These are phyloP conservation scores for Sebastes glaucus DNA, from an alignment of 2,797 vertebrate species.

Conservation along the genomic window DNA sequence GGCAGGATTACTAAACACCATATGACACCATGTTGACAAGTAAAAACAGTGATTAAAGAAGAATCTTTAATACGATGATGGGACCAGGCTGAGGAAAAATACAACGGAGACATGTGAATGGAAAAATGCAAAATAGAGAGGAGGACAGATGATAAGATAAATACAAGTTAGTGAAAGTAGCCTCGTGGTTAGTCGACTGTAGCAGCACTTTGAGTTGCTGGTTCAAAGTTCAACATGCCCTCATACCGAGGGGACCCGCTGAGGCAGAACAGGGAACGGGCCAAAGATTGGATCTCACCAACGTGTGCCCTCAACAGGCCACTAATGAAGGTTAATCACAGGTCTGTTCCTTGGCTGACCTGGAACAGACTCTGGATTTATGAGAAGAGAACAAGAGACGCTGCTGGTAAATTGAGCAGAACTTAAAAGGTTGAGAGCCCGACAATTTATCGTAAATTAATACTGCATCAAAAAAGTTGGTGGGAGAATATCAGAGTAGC, in stretches of 20 bases:
- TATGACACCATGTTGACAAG: conserved; percentile 48
- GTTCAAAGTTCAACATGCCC: conserved; percentile 49
- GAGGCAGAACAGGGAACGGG: conserved; percentile 59
- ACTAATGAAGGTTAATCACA: conserved; percentile 76
- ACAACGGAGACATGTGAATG: background rate
- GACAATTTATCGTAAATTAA: conserved; percentile 58
- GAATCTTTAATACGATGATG: conserved; percentile 4
- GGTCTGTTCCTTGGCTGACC: conserved; percentile 74
- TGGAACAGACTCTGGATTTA: conserved; percentile 73
- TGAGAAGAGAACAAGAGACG: conserved; percentile 54
- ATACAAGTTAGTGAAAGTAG: background rate
- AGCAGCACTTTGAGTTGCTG: background rate
- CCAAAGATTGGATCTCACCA: conserved; percentile 74
- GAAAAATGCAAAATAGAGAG: conserved; percentile 12
- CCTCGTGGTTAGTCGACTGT: background rate
- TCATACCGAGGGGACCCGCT: conserved; percentile 44
- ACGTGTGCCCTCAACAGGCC: conserved; percentile 77
- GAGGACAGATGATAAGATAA: background rate
- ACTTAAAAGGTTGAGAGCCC: conserved; percentile 41
- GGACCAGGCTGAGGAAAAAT: background rate
- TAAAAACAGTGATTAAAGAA: conserved; percentile 43
- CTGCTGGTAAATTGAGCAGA: conserved; percentile 62
- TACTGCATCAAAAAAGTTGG: conserved; percentile 32
- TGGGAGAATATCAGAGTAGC: conserved; percentile 4
- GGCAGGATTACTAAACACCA: conserved; percentile 36